Evolutionary conservation across 2,797 vertebrate genomes (phyloP).

Genomic region (Pyrocephalus nanus): DNA sequence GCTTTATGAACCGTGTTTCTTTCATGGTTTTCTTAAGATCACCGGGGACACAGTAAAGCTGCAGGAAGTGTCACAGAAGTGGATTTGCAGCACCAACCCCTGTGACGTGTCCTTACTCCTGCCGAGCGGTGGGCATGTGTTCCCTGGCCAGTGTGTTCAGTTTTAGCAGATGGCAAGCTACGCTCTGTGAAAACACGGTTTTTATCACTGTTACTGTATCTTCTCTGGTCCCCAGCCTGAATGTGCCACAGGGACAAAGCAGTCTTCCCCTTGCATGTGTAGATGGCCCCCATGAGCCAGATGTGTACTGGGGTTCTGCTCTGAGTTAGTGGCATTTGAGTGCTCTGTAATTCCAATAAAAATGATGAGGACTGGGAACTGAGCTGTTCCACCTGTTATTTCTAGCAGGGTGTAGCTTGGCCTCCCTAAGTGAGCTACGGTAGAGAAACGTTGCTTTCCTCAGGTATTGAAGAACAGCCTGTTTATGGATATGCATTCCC

Average conservation of each 20-base stretch:
- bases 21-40: not conserved
- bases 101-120: not conserved
- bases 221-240: not conserved
- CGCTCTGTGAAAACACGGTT: not conserved
- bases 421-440: not conserved
- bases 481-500: not conserved
- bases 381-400: not conserved
- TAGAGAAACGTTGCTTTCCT: not conserved
- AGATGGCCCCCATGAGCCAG: not conserved
- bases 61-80: accelerated
- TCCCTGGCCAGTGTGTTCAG: not conserved
- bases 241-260: not conserved
- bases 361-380: not conserved
- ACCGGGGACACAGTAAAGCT: accelerated
- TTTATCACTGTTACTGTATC: not conserved
- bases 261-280: accelerated
- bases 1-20: not conserved
- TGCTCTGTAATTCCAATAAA: not conserved
- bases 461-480: not conserved
- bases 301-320: not conserved
- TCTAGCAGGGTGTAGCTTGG: not conserved
- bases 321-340: not conserved
- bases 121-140: not conserved
- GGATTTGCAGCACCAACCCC: not conserved
- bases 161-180: not conserved